phyloP scores from a whole-genome alignment of 1,140 invertebrate genomes.

The Linepithema humile region DNA sequence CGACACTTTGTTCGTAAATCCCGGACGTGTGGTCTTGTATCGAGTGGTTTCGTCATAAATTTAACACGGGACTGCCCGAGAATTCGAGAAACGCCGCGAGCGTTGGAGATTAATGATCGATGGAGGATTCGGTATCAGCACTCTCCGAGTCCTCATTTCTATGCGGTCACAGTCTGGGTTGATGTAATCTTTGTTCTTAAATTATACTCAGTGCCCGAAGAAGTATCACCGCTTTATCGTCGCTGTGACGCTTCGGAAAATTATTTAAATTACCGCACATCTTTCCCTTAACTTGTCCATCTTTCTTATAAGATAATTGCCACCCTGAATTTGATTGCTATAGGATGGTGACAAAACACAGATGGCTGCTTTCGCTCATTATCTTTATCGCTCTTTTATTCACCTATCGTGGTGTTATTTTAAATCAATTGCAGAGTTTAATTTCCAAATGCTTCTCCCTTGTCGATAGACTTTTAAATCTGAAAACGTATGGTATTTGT shows the following conservation, averaged over 20 bases:
- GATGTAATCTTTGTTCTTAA: constrained; percentile 33
- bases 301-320: neutral
- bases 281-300: neutral
- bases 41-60: constrained; percentile 52
- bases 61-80: constrained; percentile 26
- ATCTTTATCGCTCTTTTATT: neutral
- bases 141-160: neutral
- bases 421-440: neutral
- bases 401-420: neutral
- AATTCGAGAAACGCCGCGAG: constrained; percentile 37
- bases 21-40: constrained; percentile 43
- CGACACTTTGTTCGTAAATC: constrained; percentile 45
- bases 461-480: neutral
- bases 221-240: constrained; percentile 13
- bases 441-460: neutral
- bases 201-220: neutral
- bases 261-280: neutral
- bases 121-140: neutral
- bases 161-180: neutral
- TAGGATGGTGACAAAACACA: neutral
- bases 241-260: neutral
- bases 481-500: neutral
- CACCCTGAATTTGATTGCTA: neutral
- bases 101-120: constrained; percentile 42
- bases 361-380: neutral